Conservation (phyloP, 1,140 invertebrate genomes). For the Holcopasites calliopsidis region DNA sequence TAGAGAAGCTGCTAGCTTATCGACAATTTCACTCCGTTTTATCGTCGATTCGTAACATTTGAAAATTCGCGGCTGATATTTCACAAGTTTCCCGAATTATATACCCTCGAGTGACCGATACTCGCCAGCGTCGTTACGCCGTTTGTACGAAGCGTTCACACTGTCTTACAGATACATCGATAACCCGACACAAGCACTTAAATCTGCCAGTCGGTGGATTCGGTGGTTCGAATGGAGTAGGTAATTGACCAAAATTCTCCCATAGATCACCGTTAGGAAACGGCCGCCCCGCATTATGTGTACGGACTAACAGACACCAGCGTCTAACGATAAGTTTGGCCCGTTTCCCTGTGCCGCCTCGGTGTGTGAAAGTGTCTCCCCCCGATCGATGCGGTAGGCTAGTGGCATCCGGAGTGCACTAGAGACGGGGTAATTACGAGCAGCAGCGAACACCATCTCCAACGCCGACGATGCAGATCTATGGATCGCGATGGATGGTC, state of each 20-base stretch:
- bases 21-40: conserved; percentile 1
- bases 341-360: conserved; percentile 35
- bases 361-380: conserved; percentile 52
- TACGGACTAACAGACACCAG: conserved; percentile 41
- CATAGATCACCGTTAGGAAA: conserved; percentile 64
- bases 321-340: conserved; percentile 12
- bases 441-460: conserved; percentile 55
- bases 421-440: conserved; percentile 72
- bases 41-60: neutral
- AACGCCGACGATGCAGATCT: conserved; percentile 67
- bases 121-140: conserved; percentile 17
- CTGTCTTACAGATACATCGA: conserved; percentile 22
- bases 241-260: conserved; percentile 69
- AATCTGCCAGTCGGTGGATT: conserved; percentile 30
- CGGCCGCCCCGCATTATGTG: conserved; percentile 62
- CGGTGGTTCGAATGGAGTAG: conserved; percentile 32
- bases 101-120: neutral
- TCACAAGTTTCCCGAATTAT: no score
- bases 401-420: conserved; percentile 70
- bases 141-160: conserved; percentile 3
- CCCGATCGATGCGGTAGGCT: conserved; percentile 48
- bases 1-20: neutral
- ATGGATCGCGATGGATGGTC: conserved; percentile 69
- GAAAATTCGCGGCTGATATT: no score
- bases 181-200: conserved; percentile 23